Base-by-base conservation (phyloP, 2,797 vertebrate species). In the Ptychobarbus kaznakovi region DNA sequence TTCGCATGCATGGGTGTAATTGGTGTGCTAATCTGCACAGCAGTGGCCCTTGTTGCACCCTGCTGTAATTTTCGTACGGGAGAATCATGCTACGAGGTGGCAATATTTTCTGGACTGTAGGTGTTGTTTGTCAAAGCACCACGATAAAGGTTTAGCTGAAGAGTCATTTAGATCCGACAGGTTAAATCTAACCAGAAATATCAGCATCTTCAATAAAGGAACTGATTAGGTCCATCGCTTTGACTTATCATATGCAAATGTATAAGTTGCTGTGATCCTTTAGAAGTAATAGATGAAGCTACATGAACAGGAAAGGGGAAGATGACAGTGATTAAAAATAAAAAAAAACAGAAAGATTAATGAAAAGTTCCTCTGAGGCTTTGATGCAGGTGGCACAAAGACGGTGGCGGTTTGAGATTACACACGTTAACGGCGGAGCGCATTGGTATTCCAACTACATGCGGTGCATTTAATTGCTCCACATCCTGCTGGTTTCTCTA, bases 391-490 rank as follows among this genome's bases (percentile, higher is more conserved):
- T 90, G 83, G 85, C 70, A 77, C 53, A 49, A 73, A 79, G 68
- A 84, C 58, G 9, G 76, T 16, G 38, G 80, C 61, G 81, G 73
- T 20, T 81, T 38, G 84, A 86, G 88, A 80, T 86, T 89, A 87
- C 76, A 87, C 66, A 74, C 65, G 82, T 82, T 87, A 84, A 32
- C 10, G 40, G 58, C 3, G 28, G 61, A 69, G 79, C 42, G 25
- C 79, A 88, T 89, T 89, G 82, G 86, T 88, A 90, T 90, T 90
- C 90, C 66, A 77, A 80, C 65, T 74, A 85, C 89, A 85, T 53
- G 28, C 80, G 63, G 76, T 61, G 13, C 65, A 85, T 87, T 91
- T 90, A 92, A 90, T 90, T 91, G 88, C 88, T 90, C 87, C 88
- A 89, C 90, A 90, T 92, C 88, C 87, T 87, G 85, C 87, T 81